Evolutionary conservation across 2,888 invertebrate genomes (phyloP).

Genomic region (Clostera curtula): DNA sequence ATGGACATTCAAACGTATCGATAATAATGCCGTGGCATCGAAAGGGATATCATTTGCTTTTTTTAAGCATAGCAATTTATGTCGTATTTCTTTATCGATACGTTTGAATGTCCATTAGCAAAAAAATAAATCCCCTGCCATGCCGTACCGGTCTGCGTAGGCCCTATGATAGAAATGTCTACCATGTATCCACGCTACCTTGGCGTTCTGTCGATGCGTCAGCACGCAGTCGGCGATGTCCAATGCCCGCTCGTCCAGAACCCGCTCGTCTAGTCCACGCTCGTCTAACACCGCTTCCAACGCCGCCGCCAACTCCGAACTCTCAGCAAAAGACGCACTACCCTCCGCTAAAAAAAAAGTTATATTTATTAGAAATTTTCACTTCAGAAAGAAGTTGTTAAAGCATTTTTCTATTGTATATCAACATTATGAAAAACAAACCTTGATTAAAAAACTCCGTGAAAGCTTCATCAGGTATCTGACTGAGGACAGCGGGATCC

Average conservation of each 20-base stretch:
- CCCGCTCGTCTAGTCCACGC: slow-evolving; percentile 61
- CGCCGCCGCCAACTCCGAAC: slow-evolving; percentile 91
- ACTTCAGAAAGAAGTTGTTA: neutral
- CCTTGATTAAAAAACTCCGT: slow-evolving; percentile 79
- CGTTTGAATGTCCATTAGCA: too few relatives aligned
- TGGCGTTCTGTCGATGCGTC: slow-evolving; percentile 27
- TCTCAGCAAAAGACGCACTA: slow-evolving; percentile 80
- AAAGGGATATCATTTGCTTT: too few relatives aligned
- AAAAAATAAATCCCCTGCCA: too few relatives aligned
- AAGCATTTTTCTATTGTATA: neutral
- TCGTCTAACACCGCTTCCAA: slow-evolving; percentile 81
- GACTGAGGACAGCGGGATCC: slow-evolving; percentile 64
- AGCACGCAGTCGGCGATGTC: slow-evolving; percentile 64
- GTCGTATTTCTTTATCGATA: too few relatives aligned
- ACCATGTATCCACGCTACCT: slow-evolving; percentile 18
- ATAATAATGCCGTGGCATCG: too few relatives aligned
- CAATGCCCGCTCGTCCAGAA: slow-evolving; percentile 45
- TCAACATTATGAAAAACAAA: slow-evolving; percentile 13
- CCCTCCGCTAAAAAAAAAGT: slow-evolving; percentile 69
- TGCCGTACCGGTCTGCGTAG: too few relatives aligned
- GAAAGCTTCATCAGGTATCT: slow-evolving; percentile 67
- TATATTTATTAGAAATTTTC: too few relatives aligned
- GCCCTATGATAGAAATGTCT: slow-evolving; percentile 4
- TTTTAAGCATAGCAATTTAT: too few relatives aligned
- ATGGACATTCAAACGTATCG: too few relatives aligned